phyloP scores from a whole-genome alignment of 2,113 vertebrate species.

The Anguilla japonica region DNA sequence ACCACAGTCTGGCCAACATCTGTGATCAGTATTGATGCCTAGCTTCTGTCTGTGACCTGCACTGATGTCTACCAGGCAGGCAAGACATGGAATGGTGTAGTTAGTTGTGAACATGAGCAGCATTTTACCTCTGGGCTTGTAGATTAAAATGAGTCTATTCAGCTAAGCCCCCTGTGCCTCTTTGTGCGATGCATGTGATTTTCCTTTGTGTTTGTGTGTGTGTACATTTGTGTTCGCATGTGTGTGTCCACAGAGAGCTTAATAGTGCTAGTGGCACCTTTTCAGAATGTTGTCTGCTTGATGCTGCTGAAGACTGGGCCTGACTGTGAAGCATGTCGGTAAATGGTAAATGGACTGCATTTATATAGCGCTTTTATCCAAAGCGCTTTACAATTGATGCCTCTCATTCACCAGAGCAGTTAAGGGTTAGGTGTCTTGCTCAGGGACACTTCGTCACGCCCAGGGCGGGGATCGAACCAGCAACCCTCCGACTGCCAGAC shows the following conservation, averaged over 20 bases:
- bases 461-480: no score
- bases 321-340: background rate
- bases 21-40: background rate
- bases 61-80: background rate
- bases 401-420: no score
- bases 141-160: conserved; percentile 1
- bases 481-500: no score
- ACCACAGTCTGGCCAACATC: background rate
- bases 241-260: background rate
- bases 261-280: background rate
- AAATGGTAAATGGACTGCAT: no score
- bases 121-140: background rate
- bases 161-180: background rate
- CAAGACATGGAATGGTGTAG: background rate
- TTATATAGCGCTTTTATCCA: no score
- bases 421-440: no score
- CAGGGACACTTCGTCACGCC: no score
- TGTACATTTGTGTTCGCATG: background rate
- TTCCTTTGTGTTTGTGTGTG: background rate
- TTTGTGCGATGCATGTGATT: background rate
- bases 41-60: background rate
- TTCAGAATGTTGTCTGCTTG: background rate
- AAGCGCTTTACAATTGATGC: no score
- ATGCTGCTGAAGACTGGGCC: background rate
- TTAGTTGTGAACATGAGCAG: background rate